Evolutionary conservation across 23 tunicate genomes (phyloP), one percentile per base, ranked within the genome.

Genomic region (Trididemnum miniatum): DNA sequence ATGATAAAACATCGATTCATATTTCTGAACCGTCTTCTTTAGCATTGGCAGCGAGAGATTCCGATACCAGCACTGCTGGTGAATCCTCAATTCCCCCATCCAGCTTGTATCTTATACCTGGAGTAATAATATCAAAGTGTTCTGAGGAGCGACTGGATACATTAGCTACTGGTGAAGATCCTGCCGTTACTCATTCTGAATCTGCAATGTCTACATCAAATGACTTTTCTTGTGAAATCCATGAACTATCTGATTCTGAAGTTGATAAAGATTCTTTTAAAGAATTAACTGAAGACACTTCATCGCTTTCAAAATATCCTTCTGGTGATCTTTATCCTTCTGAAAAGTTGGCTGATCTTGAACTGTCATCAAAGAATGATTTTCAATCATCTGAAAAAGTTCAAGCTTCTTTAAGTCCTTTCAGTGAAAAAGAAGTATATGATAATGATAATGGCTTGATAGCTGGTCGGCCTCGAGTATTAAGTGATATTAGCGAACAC

Each of bases 401-500:
- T 2, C 22, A 18, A 29, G 49, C 29, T 3, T 26, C 39, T 20
- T 12, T 34, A 4, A 24, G 29, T 3, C 5, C 49, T 24, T 5
- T 7, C 26, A 12, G 3, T 71, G 76, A 71, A 31, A 20, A 35
- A 9, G 49, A 34, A 49, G 39, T 34, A 24, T 34, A 34, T 24
- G 31, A 27, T 65, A 65, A 65, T 24, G 76, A 34, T 71, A 71
- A 71, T 29, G 76, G 49, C 23, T 24, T 71, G 49, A 71, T 34
- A 24, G 76, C 76, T 24, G 49, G 76, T 24, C 76, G 40, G 20
- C 49, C 67, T 18, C n/a, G 82, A 1, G 65, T 54, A 20, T 54
- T 77, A 37, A 77, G 82, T 54, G 82, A 77, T 38, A 54, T 77
- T 26, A 77, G 37, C 28, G 82, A 77, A 38, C 82, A 29, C 20